Base-by-base conservation (phyloP, 2,113 vertebrate genomes). In the Leucopsar rothschildi region DNA sequence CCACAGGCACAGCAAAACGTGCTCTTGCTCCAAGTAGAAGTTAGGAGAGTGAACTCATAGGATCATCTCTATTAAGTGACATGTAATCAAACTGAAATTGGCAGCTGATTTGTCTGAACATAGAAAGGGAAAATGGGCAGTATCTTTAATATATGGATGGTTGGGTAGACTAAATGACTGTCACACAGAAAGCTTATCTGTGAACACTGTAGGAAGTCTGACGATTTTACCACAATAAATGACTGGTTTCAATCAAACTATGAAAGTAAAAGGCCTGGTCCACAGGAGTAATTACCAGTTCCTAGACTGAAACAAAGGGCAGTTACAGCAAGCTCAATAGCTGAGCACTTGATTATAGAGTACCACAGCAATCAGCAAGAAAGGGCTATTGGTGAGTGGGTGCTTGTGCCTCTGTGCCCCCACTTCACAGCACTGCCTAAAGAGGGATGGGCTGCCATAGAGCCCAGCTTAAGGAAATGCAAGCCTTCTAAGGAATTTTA, bases 201-300 rank as follows among this genome's bases (percentile, higher is more conserved):
- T 97, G 97, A 98, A 98, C 94, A 97, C 93, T 95, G 93, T 88
- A 96, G 83, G 93, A 95, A 97, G 86, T 78, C 89, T 96, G 80
- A 95, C 2, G 5, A 93, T 97, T 97, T 96, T 94, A 94, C 88
- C 79, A 92, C 96, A 97, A 96, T 96, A 98, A 97, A 98, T 96
- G 93, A 90, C 89, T 96, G 93, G 97, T 96, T 97, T 97, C 97
- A 98, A 95, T 96, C 97, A 98, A 97, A 95, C 88, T 88, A 78
- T n/a, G 45, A 92, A 94, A 94, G 96, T 77, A 90, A 95, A 97
- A 97, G 88, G 84, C 82, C 96, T 80, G 93, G 95, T 97, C 96
- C 97, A 94, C 73, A 96, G 96, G 93, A 96, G 94, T 96, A 96
- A 98, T 97, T 97, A 95, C 93, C 93, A 95, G 94, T 96, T 95